These are phyloP conservation scores for Eulemur coronatus DNA, from an alignment of 2,797 vertebrate genomes.

Conservation along the genomic window DNA sequence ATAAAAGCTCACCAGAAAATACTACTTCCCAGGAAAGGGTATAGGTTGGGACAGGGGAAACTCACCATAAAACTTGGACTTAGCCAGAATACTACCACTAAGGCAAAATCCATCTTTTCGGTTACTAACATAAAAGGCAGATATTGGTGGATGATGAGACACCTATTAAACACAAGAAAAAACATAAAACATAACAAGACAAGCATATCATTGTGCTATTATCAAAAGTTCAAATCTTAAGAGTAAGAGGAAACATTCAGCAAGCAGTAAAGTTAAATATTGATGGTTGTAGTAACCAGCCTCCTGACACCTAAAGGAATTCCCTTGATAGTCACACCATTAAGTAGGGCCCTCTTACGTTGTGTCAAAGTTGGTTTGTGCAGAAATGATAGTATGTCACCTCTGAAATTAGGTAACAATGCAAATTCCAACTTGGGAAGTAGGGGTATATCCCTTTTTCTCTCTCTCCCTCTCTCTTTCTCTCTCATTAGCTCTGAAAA, in stretches of 20 bases:
- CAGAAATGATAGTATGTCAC: not conserved
- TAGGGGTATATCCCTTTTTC: not conserved
- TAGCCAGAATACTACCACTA: conserved; percentile 98
- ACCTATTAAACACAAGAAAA: conserved; percentile 86
- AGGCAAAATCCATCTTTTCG: conserved; percentile 99
- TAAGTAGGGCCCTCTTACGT: not conserved
- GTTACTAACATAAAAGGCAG: conserved; percentile 98
- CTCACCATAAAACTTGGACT: conserved; percentile 99
- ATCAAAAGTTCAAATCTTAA: conserved; percentile 49
- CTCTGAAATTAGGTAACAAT: not conserved
- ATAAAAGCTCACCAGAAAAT: conserved; percentile 35
- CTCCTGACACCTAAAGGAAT: not conserved
- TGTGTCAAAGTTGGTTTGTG: not conserved
- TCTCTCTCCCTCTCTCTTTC: not conserved
- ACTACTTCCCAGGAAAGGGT: not conserved
- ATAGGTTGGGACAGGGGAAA: not conserved
- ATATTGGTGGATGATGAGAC: conserved; percentile 98
- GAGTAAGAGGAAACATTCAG: not conserved
- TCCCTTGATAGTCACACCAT: not conserved
- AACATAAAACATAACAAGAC: not conserved
- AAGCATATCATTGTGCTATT: conserved; percentile 36
- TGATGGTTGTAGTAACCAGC: not conserved
- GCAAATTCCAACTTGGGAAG: not conserved
- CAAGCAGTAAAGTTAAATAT: conserved; percentile 17
- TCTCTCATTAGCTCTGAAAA: not conserved